phyloP scores from a whole-genome alignment of 2,888 invertebrate genomes.

The Nasonovia ribisnigri region DNA sequence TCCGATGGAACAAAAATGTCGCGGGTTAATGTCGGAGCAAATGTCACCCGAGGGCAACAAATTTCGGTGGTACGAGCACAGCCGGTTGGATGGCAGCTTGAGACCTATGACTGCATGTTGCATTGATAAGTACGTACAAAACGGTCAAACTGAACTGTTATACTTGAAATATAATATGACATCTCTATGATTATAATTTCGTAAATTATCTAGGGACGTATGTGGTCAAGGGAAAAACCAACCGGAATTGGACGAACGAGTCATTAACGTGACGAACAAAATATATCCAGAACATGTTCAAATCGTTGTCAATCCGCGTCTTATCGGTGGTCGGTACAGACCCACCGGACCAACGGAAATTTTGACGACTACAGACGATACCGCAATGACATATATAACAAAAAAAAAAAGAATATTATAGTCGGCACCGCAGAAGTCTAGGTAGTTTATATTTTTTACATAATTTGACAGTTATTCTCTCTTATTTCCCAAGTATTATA shows the following conservation, averaged over 20 bases:
- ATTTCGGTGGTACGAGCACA: slow-evolving; percentile 39
- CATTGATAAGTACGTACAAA: background rate
- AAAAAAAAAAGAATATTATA: no score
- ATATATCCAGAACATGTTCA: background rate
- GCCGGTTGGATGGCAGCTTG: slow-evolving; percentile 15
- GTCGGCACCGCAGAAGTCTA: background rate
- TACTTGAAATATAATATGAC: background rate
- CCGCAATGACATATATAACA: background rate
- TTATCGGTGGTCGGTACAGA: background rate
- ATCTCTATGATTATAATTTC: background rate
- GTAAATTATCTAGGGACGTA: background rate
- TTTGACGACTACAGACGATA: background rate
- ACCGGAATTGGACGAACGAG: slow-evolving; percentile 22
- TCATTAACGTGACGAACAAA: slow-evolving; percentile 10
- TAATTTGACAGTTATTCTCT: background rate
- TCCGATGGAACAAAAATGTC: slow-evolving; percentile 5
- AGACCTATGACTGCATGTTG: background rate
- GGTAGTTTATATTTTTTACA: background rate
- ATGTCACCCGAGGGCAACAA: background rate
- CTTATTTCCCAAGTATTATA: background rate
- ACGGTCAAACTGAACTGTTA: background rate
- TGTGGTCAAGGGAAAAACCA: slow-evolving; percentile 7
- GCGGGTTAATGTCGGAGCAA: background rate
- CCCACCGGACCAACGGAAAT: background rate
- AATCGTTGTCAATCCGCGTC: background rate